phyloP scores from a whole-genome alignment of 1,140 invertebrate genomes.

The Sycophila sp. region DNA sequence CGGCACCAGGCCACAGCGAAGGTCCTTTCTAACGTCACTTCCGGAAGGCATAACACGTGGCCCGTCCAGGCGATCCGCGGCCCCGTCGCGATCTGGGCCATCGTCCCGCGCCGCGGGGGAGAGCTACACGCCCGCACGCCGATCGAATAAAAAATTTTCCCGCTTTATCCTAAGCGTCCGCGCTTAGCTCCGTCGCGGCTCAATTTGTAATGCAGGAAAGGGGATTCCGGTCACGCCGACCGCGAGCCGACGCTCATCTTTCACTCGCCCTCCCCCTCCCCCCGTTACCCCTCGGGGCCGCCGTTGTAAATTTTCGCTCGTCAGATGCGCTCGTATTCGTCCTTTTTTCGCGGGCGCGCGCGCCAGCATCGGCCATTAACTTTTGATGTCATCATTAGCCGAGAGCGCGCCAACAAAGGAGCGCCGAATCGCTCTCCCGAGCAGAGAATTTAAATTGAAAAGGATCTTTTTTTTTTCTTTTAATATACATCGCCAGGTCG shows the following conservation, averaged over 20 bases:
- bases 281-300: background rate
- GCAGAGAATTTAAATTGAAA: slow-evolving; percentile 24
- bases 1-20: too few relatives aligned
- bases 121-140: background rate
- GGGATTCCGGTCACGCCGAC: slow-evolving; percentile 30
- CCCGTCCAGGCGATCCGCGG: background rate
- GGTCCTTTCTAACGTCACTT: slow-evolving; percentile 7
- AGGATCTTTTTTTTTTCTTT: slow-evolving; percentile 18
- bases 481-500: too few relatives aligned
- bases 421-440: background rate
- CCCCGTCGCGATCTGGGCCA: slow-evolving; percentile 2
- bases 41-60: slow-evolving; percentile 20
- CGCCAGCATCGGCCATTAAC: slow-evolving; percentile 2
- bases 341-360: background rate
- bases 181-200: too few relatives aligned
- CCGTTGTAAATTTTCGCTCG: slow-evolving; percentile 17
- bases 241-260: background rate
- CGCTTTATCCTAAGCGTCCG: too few relatives aligned
- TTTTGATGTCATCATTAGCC: slow-evolving; percentile 34
- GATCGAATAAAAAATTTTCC: background rate
- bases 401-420: background rate
- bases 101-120: background rate
- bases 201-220: slow-evolving; percentile 31
- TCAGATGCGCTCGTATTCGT: background rate
- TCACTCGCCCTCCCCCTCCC: background rate